These are phyloP conservation scores for Brachyopa scutellaris DNA, from an alignment of 2,888 invertebrate genomes.

Conservation along the genomic window DNA sequence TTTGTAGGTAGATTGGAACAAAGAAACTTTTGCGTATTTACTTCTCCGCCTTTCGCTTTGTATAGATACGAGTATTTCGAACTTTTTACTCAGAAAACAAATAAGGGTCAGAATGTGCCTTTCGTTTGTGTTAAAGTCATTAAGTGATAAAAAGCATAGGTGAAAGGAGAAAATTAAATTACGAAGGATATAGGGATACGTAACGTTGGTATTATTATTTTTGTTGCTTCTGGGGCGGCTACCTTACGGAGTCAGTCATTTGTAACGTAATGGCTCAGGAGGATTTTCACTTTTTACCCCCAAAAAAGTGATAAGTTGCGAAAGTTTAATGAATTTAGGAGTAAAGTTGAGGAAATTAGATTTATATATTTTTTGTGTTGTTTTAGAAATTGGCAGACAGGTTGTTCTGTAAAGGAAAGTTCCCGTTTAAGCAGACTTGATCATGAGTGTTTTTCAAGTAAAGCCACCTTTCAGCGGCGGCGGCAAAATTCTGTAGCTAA, in stretches of 20 bases:
- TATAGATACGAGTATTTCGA: conserved; percentile 5
- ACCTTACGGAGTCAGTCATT: conserved; percentile 15
- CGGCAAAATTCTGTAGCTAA: too few relatives aligned
- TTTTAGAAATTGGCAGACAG: too few relatives aligned
- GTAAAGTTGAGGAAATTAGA: conserved; percentile 13
- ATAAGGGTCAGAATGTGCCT: conserved; percentile 60
- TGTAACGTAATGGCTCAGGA: conserved; percentile 22
- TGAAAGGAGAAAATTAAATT: conserved; percentile 62
- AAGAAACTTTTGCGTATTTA: conserved; percentile 14
- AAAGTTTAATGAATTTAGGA: conserved; percentile 43
- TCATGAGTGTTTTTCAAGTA: too few relatives aligned
- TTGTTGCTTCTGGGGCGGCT: background rate
- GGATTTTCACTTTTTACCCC: conserved; percentile 6
- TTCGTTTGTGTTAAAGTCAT: conserved; percentile 51
- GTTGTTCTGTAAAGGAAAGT: too few relatives aligned
- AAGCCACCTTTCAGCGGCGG: too few relatives aligned
- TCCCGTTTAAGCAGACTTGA: too few relatives aligned
- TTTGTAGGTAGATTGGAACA: background rate
- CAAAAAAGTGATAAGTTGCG: conserved; percentile 3
- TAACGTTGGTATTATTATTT: conserved; percentile 20
- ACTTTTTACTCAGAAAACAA: conserved; percentile 53
- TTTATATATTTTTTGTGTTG: background rate
- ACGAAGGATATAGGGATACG: too few relatives aligned
- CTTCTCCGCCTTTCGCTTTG: background rate
- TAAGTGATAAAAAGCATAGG: conserved; percentile 66